These are phyloP conservation scores for Ostrea denselamellosa DNA, from an alignment of 1,140 invertebrate species.

Conservation along the genomic window DNA sequence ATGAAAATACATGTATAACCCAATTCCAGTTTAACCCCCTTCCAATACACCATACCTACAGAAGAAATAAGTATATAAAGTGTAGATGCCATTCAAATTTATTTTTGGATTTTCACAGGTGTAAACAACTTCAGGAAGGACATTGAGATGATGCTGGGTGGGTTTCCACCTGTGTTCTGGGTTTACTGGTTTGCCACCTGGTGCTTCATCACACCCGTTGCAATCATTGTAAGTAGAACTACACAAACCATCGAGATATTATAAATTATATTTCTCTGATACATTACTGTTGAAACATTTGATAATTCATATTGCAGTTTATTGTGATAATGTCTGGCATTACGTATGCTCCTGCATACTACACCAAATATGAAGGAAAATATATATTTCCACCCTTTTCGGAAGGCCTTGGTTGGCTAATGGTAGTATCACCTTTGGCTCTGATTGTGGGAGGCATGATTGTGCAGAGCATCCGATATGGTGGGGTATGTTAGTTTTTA, in stretches of 20 bases:
- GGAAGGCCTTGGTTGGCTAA: constrained; percentile 67
- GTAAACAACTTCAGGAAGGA: constrained; percentile 81
- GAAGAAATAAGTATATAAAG: too few species aligned
- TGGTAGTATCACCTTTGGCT: constrained; percentile 61
- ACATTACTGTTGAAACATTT: not conserved
- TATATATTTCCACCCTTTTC: constrained; percentile 62
- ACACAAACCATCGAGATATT: not conserved
- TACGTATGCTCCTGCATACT: constrained; percentile 62
- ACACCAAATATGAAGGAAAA: constrained; percentile 46
- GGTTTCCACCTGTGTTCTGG: constrained; percentile 75
- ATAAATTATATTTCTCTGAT: not conserved
- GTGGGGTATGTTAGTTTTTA: constrained; percentile 54
- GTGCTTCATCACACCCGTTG: constrained; percentile 64
- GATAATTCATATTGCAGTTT: constrained; percentile 57
- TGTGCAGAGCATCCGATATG: constrained; percentile 57
- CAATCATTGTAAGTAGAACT: constrained; percentile 60
- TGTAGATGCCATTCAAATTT: too few species aligned
- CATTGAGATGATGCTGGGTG: constrained; percentile 85
- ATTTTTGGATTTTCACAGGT: constrained; percentile 52
- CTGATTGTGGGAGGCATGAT: constrained; percentile 54
- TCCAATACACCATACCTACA: too few species aligned
- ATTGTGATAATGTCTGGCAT: constrained; percentile 66
- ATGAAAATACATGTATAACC: too few species aligned
- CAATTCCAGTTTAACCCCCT: too few species aligned
- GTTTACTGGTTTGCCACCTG: constrained; percentile 79